Evolutionary conservation across 2,888 invertebrate species (phyloP).

Genomic region (Troilus luridus): DNA sequence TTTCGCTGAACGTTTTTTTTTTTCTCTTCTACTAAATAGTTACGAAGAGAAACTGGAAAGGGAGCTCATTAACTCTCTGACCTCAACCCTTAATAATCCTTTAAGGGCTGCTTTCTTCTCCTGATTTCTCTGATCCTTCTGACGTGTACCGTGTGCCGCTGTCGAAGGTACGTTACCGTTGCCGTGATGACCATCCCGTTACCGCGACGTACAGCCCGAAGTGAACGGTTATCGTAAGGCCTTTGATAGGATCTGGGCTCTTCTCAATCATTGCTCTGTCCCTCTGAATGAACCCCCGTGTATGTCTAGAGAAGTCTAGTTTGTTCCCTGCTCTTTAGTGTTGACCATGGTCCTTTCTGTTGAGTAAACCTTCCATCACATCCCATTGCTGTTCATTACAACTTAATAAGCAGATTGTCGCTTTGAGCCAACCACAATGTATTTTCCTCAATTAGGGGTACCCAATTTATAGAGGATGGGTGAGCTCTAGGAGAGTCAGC

Average conservation of each 20-base stretch:
- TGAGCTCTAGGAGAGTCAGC: too few species aligned
- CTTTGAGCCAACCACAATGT: too few species aligned
- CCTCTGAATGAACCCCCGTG: neutral
- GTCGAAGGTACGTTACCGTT: neutral
- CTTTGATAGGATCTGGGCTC: neutral
- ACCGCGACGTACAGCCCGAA: neutral
- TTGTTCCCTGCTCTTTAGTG: neutral
- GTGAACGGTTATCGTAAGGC: neutral
- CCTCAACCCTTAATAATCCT: constrained; percentile 16
- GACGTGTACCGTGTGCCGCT: neutral
- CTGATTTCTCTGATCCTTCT: neutral
- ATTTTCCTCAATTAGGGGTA: too few species aligned
- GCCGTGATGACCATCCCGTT: neutral
- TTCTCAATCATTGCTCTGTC: neutral
- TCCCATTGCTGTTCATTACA: too few species aligned
- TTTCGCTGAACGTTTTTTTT: constrained; percentile 11
- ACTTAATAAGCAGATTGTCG: too few species aligned
- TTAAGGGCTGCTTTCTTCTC: neutral
- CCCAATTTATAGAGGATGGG: too few species aligned
- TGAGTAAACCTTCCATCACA: too few species aligned
- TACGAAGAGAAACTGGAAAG: constrained; percentile 3
- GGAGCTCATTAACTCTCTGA: neutral
- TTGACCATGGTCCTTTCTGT: too few species aligned
- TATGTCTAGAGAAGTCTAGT: neutral
- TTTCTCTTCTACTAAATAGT: neutral